Percentiles rank a stretch among this genome's conserved stretches.
Evolutionary conservation across 2,888 invertebrate genomes (phyloP).

Genomic region (Pseudococcus longispinus): DNA sequence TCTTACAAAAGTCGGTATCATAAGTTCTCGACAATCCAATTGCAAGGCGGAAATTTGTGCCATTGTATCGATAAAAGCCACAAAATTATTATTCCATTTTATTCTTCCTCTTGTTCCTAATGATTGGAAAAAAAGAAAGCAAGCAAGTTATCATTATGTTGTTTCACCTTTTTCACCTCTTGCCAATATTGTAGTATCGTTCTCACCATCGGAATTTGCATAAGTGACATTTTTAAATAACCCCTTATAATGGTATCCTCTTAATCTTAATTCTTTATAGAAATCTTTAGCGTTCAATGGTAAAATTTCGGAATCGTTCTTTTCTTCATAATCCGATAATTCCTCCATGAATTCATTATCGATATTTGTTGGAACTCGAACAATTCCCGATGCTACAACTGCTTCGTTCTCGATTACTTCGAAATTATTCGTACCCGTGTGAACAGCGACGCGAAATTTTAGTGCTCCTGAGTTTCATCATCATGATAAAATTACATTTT

Average conservation of each 20-base stretch:
- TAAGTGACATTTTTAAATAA: conserved; percentile 70
- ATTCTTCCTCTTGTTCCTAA: conserved; percentile 65
- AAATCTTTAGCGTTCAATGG: conserved; percentile 66
- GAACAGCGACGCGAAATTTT: conserved; percentile 69
- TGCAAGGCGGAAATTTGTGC: conserved; percentile 80
- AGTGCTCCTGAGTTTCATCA: too few relatives aligned
- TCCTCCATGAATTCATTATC: conserved; percentile 67
- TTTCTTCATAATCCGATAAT: conserved; percentile 63
- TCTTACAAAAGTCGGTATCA: conserved; percentile 78
- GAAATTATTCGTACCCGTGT: conserved; percentile 67
- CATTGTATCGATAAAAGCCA: conserved; percentile 86
- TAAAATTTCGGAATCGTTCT: conserved; percentile 62
- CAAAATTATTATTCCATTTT: conserved; percentile 84
- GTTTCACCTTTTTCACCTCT: too few relatives aligned
- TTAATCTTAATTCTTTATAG: conserved; percentile 65
- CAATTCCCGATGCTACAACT: conserved; percentile 74
- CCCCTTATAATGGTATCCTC: conserved; percentile 69
- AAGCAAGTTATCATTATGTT: too few relatives aligned
- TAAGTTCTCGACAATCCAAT: conserved; percentile 72
- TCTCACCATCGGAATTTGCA: conserved; percentile 67
- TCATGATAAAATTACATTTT: too few relatives aligned
- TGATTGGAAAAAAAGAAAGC: too few relatives aligned
- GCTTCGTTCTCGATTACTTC: conserved; percentile 65
- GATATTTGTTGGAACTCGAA: conserved; percentile 68
- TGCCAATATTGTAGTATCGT: too few relatives aligned